Conservation (phyloP, 2,113 vertebrate species). For the Caloenas nicobarica region DNA sequence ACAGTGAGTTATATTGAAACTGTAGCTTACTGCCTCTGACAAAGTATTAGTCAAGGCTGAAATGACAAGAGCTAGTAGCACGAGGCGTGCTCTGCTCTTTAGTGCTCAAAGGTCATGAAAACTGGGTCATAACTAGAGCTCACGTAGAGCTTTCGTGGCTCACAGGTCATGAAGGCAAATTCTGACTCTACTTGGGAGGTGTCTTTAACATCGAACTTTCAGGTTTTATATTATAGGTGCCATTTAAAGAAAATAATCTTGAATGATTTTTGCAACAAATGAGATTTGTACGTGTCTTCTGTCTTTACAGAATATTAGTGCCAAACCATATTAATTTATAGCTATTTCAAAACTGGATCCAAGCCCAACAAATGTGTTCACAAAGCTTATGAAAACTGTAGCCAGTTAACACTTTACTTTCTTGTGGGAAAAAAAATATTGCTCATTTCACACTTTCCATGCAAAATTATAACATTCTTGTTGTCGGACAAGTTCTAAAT, state of each 20-base stretch:
- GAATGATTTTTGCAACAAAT: not conserved
- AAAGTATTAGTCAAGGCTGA: constrained; percentile 10
- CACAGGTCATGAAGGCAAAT: not conserved
- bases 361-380: not conserved
- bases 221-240: not conserved
- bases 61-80: not conserved
- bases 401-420: not conserved
- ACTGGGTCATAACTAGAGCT: not conserved
- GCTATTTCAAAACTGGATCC: not conserved
- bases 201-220: not conserved
- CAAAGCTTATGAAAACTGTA: not conserved
- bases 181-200: not conserved
- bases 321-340: not conserved
- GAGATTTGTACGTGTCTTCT: not conserved
- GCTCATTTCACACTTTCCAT: not conserved
- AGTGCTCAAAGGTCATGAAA: not conserved
- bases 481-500: not conserved
- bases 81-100: not conserved
- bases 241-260: not conserved
- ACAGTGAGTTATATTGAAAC: not conserved
- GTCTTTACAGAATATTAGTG: not conserved
- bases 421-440: not conserved
- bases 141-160: not conserved
- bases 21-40: not conserved
- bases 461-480: not conserved